These are phyloP conservation scores for Pogonocichla stellata DNA, from an alignment of 2,113 vertebrate genomes.

Conservation along the genomic window DNA sequence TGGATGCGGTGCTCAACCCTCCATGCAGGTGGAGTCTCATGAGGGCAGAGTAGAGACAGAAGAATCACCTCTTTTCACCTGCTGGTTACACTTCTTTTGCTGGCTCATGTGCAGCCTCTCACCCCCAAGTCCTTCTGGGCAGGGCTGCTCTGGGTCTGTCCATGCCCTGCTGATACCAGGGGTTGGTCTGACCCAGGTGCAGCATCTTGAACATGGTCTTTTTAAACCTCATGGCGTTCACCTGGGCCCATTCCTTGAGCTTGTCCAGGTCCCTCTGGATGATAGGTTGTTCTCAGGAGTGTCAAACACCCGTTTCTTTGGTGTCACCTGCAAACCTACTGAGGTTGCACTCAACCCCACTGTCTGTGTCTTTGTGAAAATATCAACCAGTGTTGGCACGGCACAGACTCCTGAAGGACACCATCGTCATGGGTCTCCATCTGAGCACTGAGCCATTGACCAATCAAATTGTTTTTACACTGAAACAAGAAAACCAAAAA, in stretches of 20 bases:
- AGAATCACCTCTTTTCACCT: not conserved
- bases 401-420: not conserved
- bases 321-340: not conserved
- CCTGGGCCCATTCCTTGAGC: accelerated
- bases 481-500: not conserved
- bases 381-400: not conserved
- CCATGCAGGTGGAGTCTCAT: not conserved
- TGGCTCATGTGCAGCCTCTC: not conserved
- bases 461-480: not conserved
- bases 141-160: not conserved
- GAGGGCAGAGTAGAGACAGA: not conserved
- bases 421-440: not conserved
- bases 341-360: not conserved
- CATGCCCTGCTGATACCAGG: accelerated
- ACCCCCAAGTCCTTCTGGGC: too few species aligned
- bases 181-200: accelerated
- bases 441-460: not conserved
- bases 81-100: not conserved
- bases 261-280: not conserved
- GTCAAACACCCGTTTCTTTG: not conserved
- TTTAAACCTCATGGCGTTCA: not conserved
- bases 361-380: not conserved
- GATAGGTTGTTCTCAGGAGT: accelerated
- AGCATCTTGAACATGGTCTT: accelerated
- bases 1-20: not conserved